A percentile compares a stretch with the other conserved stretches of the same genome.
Evolutionary conservation across 2,888 invertebrate species (phyloP).

Genomic region (Orgyia antiqua): DNA sequence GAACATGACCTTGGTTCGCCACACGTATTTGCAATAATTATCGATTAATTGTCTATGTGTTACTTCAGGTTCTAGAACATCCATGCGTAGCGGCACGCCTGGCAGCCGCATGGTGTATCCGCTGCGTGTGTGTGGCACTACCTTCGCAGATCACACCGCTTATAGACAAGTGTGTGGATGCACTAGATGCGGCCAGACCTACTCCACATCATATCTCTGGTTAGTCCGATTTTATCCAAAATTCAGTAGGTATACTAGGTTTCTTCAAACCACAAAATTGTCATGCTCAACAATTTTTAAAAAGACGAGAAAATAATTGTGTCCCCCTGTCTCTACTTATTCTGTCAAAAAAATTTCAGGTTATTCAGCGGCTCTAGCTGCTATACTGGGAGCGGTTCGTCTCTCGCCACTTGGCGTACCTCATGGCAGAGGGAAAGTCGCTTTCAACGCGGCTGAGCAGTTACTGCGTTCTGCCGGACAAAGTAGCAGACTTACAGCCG

Average conservation of each 20-base stretch:
- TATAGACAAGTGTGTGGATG: slow-evolving; percentile 92
- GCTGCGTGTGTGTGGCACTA: slow-evolving; percentile 94
- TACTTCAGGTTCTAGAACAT: slow-evolving; percentile 93
- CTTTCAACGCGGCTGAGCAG: slow-evolving; percentile 98
- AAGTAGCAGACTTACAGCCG: slow-evolving; percentile 95
- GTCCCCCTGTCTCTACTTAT: no score
- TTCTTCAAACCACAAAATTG: no score
- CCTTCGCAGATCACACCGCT: slow-evolving; percentile 96
- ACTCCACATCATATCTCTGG: slow-evolving; percentile 92
- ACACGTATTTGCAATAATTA: no score
- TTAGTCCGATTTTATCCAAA: no score
- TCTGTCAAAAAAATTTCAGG: slow-evolving; percentile 79
- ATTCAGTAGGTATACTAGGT: no score
- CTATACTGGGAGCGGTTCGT: slow-evolving; percentile 93
- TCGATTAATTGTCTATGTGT: no score
- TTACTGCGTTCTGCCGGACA: slow-evolving; percentile 96
- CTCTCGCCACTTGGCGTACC: slow-evolving; percentile 96
- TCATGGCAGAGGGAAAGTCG: slow-evolving; percentile 97
- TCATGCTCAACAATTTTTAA: no score
- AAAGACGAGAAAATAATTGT: no score
- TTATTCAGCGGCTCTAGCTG: slow-evolving; percentile 95
- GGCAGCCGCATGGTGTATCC: slow-evolving; percentile 96
- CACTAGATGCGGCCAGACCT: slow-evolving; percentile 92
- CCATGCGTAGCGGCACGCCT: slow-evolving; percentile 95
- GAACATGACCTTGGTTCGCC: no score